These are phyloP conservation scores for Alligator sinensis DNA, from an alignment of 2,113 vertebrate species.

Conservation along the genomic window DNA sequence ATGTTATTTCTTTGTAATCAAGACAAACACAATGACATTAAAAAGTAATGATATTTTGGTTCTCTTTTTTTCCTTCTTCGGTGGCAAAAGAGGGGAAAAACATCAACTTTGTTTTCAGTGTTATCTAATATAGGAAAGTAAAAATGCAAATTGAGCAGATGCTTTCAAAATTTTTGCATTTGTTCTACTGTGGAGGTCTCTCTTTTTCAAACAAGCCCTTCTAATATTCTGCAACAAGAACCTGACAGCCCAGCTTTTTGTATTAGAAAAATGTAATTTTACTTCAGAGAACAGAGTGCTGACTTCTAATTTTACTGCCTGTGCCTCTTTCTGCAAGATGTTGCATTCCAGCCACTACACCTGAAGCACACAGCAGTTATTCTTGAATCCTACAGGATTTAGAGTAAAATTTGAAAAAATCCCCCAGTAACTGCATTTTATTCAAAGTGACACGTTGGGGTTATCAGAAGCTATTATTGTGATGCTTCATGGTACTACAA, in stretches of 20 bases:
- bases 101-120: conserved; percentile 48
- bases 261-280: not conserved
- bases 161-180: conserved; percentile 12
- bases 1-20: conserved; percentile 44
- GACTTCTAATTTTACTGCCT: not conserved
- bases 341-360: not conserved
- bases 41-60: not conserved
- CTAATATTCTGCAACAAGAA: not conserved
- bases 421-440: not conserved
- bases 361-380: not conserved
- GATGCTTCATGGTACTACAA: not conserved
- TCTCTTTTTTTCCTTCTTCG: conserved; percentile 27
- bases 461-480: not conserved
- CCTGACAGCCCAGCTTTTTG: not conserved
- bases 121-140: conserved; percentile 20
- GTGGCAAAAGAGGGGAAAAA: conserved; percentile 22
- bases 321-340: not conserved
- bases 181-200: not conserved
- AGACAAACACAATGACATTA: conserved; percentile 39
- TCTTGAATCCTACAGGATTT: not conserved
- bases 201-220: conserved; percentile 21
- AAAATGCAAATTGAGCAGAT: conserved; percentile 62
- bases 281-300: not conserved
- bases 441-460: not conserved
- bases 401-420: conserved; percentile 9